phyloP scores from a whole-genome alignment of 2,113 vertebrate genomes.

The Serinus canaria region DNA sequence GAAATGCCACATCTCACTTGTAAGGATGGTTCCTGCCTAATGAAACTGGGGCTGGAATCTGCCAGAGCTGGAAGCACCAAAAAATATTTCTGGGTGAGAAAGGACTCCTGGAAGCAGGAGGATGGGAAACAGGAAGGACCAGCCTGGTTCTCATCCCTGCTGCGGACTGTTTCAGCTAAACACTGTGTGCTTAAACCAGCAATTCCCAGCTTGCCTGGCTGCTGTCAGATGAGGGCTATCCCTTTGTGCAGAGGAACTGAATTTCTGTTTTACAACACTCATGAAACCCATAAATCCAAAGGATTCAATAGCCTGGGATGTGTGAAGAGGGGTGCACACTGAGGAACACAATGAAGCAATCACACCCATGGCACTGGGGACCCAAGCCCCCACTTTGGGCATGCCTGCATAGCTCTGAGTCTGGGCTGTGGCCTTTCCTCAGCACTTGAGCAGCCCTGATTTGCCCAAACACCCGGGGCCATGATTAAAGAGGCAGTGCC shows the following conservation, averaged over 20 bases:
- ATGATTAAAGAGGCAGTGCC: not conserved
- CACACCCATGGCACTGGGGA: accelerated
- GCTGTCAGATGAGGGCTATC: not conserved
- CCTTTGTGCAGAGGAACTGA: not conserved
- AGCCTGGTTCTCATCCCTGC: not conserved
- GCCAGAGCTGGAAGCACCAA: not conserved
- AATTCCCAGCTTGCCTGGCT: not conserved
- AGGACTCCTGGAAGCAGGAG: not conserved
- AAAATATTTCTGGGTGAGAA: not conserved
- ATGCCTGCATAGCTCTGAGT: not conserved
- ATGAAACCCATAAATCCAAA: not conserved
- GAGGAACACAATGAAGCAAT: not conserved
- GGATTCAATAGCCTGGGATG: not conserved
- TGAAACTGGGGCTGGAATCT: not conserved
- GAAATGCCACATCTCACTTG: not conserved
- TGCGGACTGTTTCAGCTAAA: not conserved
- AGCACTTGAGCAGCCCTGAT: not conserved
- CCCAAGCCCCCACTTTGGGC: not conserved
- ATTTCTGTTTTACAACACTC: not conserved
- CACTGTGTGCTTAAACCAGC: not conserved
- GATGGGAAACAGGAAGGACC: not conserved
- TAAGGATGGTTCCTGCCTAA: not conserved
- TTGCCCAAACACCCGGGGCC: not conserved
- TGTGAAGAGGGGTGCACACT: not conserved
- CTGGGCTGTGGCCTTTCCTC: not conserved